Evolutionary conservation across 64 coral and sea anemone species (phyloP).

Genomic region (Porites lutea): DNA sequence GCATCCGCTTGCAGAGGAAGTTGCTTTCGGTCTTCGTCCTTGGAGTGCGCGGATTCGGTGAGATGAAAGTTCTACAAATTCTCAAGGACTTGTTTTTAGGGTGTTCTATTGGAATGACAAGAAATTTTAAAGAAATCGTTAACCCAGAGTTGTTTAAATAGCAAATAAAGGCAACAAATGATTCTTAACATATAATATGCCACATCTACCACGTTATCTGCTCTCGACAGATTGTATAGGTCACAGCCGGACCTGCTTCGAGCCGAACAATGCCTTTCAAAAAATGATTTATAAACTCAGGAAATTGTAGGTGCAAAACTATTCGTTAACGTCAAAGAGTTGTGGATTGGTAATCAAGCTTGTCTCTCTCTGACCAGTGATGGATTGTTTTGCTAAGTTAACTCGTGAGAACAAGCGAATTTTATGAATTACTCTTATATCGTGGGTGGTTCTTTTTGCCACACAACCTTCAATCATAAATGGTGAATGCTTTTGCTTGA

Average conservation of each 20-base stretch:
- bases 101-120: background rate
- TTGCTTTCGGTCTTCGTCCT: background rate
- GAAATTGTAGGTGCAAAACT: constrained; percentile 56
- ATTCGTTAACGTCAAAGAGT: constrained; percentile 58
- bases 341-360: constrained; percentile 44
- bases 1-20: background rate
- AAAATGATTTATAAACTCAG: constrained; percentile 77
- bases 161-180: background rate
- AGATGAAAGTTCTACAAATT: too few species aligned
- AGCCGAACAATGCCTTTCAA: constrained; percentile 45
- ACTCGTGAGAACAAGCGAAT: constrained; percentile 1
- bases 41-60: background rate
- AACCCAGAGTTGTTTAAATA: background rate
- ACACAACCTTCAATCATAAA: background rate
- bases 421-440: background rate
- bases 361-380: constrained; percentile 43
- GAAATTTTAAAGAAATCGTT: background rate
- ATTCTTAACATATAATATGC: background rate
- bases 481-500: background rate
- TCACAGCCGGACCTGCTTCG: background rate
- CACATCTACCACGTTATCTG: constrained; percentile 17
- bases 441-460: background rate
- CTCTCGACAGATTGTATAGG: background rate
- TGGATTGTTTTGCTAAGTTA: constrained; percentile 52
- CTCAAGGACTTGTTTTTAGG: too few species aligned